Conservation (phyloP, 2,797 vertebrate genomes). For the Chelon auratus region DNA sequence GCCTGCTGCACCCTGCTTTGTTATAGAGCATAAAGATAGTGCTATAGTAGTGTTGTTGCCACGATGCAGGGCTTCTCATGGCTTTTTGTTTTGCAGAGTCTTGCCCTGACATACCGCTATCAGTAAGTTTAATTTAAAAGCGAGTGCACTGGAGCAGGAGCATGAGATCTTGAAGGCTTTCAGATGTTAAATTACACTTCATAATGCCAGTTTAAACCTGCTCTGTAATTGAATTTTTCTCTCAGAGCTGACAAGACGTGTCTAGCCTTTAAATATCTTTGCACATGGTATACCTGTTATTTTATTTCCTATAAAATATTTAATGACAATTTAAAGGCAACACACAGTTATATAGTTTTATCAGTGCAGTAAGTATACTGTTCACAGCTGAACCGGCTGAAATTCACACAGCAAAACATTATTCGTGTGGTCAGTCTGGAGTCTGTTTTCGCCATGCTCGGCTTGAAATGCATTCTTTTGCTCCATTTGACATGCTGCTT, state of each 20-base stretch:
- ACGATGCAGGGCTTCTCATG: not conserved
- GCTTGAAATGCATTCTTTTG: not conserved
- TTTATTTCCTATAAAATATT: too few relatives aligned
- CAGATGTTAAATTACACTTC: constrained; percentile 38
- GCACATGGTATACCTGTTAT: not conserved
- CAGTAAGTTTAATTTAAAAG: constrained; percentile 1
- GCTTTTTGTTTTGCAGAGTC: not conserved
- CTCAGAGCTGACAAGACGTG: constrained; percentile 8
- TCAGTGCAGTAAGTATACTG: too few relatives aligned
- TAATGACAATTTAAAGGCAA: too few relatives aligned
- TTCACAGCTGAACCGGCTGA: too few relatives aligned
- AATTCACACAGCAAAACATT: not conserved
- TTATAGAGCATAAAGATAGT: not conserved
- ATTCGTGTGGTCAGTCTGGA: not conserved
- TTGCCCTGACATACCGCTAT: constrained; percentile 19
- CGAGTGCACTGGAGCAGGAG: constrained; percentile 25
- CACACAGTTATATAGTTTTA: not conserved
- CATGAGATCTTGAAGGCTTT: constrained; percentile 12
- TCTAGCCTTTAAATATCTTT: not conserved
- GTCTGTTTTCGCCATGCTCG: not conserved
- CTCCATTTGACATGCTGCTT: constrained; percentile 1
- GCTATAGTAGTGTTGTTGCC: not conserved
- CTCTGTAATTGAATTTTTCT: constrained; percentile 32
- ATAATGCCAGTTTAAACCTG: constrained; percentile 42
- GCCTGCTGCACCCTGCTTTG: not conserved